A percentile compares a stretch with the other conserved stretches of the same genome.
These are phyloP conservation scores for Epiblema foenella DNA, from an alignment of 2,888 invertebrate species.

Conservation along the genomic window DNA sequence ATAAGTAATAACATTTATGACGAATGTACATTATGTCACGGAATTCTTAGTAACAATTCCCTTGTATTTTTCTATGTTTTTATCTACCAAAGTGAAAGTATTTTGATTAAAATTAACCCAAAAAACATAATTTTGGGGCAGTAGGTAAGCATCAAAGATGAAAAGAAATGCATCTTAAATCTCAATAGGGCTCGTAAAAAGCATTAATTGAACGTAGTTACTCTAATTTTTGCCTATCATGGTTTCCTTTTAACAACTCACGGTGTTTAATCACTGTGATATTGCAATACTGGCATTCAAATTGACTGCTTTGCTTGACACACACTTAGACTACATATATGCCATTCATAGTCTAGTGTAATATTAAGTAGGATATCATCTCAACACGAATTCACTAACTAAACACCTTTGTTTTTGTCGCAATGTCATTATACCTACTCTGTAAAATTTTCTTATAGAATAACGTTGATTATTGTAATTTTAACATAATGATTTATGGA, in stretches of 20 bases:
- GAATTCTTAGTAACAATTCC: not conserved
- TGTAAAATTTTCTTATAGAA: too few species aligned
- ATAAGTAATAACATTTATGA: not conserved
- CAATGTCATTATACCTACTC: too few species aligned
- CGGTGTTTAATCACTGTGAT: constrained; percentile 31
- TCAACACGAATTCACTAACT: not conserved
- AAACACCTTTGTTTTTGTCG: not conserved
- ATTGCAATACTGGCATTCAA: constrained; percentile 22
- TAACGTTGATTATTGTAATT: too few species aligned
- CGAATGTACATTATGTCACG: not conserved
- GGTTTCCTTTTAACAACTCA: constrained; percentile 35
- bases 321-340: constrained; percentile 11
- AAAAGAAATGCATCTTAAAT: not conserved
- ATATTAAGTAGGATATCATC: constrained; percentile 5
- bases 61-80: too few species aligned
- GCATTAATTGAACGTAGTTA: not conserved
- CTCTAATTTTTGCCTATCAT: constrained; percentile 20
- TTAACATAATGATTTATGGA: too few species aligned
- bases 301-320: constrained; percentile 19
- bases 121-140: too few species aligned
- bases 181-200: not conserved
- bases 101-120: too few species aligned
- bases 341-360: constrained; percentile 18
- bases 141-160: not conserved
- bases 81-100: too few species aligned